phyloP scores from a whole-genome alignment of 2,113 vertebrate genomes.

The Protobothrops mucrosquamatus region DNA sequence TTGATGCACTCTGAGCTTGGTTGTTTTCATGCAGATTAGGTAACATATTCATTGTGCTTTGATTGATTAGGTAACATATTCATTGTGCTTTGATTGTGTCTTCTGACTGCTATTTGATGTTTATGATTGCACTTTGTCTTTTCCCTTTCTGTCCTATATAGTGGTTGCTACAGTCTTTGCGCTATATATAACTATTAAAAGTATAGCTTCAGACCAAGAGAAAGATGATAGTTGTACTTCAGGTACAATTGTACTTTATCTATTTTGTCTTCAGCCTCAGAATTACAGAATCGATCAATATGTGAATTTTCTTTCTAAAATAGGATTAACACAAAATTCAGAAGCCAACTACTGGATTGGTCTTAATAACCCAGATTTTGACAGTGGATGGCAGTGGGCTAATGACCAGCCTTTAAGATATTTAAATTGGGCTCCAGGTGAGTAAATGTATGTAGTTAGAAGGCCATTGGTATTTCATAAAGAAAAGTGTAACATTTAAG shows the following conservation, averaged over 20 bases:
- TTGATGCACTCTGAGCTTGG: background rate
- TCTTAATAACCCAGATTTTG: slow-evolving; percentile 81
- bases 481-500: background rate
- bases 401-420: slow-evolving; percentile 85
- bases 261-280: background rate
- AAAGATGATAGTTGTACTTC: background rate
- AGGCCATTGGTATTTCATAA: background rate
- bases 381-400: slow-evolving; percentile 90
- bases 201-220: background rate
- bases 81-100: background rate
- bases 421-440: slow-evolving; percentile 94
- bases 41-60: background rate
- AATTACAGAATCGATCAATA: background rate
- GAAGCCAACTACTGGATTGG: slow-evolving; percentile 84
- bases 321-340: slow-evolving; percentile 76
- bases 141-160: background rate
- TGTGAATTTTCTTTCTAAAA: slow-evolving; percentile 20
- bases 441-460: background rate
- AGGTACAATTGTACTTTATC: background rate
- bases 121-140: background rate
- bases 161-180: background rate
- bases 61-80: background rate
- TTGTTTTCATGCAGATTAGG: background rate
- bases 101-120: background rate
- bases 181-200: background rate